Evolutionary conservation across 2,113 vertebrate genomes (phyloP).

Genomic region (Macquaria australasica): DNA sequence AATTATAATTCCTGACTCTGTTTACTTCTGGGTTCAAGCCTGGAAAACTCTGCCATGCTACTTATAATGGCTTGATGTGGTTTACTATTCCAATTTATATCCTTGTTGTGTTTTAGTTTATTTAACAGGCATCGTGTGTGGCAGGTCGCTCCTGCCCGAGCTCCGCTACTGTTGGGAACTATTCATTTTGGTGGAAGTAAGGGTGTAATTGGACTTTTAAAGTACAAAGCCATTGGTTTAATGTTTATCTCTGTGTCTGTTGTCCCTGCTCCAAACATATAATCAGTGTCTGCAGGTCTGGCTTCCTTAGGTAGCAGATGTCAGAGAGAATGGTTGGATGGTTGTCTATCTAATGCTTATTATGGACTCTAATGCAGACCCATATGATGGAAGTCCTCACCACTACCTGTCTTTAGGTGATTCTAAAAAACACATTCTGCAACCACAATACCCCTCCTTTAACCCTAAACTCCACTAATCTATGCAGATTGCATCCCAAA

Average conservation of each 20-base stretch:
- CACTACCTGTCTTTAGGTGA: slow-evolving; percentile 32
- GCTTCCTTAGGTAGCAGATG: slow-evolving; percentile 51
- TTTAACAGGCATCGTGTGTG: slow-evolving; percentile 81
- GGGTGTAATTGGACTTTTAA: slow-evolving; percentile 78
- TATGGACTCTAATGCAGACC: slow-evolving; percentile 10
- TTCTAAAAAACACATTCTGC: slow-evolving; percentile 31
- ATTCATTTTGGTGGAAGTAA: slow-evolving; percentile 72
- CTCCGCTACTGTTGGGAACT: slow-evolving; percentile 67
- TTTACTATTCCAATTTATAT: slow-evolving; percentile 67
- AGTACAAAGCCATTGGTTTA: slow-evolving; percentile 63
- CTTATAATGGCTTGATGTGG: slow-evolving; percentile 79
- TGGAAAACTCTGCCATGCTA: slow-evolving; percentile 65
- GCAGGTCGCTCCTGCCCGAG: slow-evolving; percentile 62
- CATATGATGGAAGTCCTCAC: slow-evolving; percentile 15
- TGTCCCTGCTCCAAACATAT: slow-evolving; percentile 55
- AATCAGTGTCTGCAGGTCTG: slow-evolving; percentile 74
- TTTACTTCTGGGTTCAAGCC: slow-evolving; percentile 66
- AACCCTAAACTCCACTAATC: slow-evolving; percentile 51
- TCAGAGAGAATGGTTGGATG: slow-evolving; percentile 37
- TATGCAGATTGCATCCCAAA: slow-evolving; percentile 58
- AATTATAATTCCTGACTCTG: slow-evolving; percentile 56
- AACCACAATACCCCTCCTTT: slow-evolving; percentile 31
- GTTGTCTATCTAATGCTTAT: slow-evolving; percentile 32
- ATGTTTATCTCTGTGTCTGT: slow-evolving; percentile 67
- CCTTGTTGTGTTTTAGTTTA: slow-evolving; percentile 78